Evolutionary conservation across 2,113 vertebrate species (phyloP).

Genomic region (Erythrocercus mccallii): DNA sequence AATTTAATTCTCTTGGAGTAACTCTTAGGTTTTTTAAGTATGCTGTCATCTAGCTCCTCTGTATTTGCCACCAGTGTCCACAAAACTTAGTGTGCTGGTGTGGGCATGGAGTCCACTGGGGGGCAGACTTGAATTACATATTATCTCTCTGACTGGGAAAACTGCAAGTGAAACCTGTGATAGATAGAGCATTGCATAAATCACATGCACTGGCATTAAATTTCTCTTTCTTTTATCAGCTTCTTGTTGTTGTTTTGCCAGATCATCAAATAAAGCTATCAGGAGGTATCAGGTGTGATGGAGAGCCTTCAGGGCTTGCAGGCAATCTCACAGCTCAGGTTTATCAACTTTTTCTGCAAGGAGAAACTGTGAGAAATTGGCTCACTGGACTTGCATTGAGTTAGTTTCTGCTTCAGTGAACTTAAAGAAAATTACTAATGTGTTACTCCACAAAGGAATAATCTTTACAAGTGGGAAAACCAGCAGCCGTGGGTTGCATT

Average conservation of each 20-base stretch:
- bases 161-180: not conserved
- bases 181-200: not conserved
- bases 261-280: not conserved
- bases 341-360: constrained; percentile 1
- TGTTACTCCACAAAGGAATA: constrained; percentile 10
- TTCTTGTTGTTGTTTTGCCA: constrained; percentile 33
- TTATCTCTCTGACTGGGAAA: not conserved
- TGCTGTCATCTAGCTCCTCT: not conserved
- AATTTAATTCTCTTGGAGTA: not conserved
- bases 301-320: not conserved
- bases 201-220: not conserved
- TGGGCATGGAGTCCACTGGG: constrained; percentile 65
- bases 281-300: constrained; percentile 10
- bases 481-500: not conserved
- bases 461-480: not conserved
- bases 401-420: constrained; percentile 39
- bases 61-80: not conserved
- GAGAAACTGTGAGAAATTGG: constrained; percentile 38
- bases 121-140: constrained; percentile 65
- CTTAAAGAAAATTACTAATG: constrained; percentile 26
- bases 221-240: constrained; percentile 40
- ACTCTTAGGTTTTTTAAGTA: not conserved
- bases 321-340: constrained; percentile 34
- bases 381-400: not conserved
- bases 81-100: not conserved